Evolutionary conservation across 1,140 invertebrate genomes (phyloP).

Genomic region (Drosophila rufa): DNA sequence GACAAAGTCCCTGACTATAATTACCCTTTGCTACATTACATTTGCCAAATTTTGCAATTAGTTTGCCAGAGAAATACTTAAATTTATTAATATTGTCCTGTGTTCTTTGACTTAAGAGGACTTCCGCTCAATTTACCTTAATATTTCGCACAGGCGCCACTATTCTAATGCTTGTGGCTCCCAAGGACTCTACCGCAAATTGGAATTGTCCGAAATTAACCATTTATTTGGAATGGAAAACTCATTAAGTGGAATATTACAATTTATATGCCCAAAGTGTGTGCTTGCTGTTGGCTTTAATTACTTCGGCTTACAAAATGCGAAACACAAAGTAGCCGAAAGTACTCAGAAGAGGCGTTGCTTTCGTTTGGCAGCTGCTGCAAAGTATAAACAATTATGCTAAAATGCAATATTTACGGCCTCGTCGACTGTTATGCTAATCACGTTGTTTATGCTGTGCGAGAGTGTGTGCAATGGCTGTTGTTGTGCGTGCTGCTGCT

Average conservation of each 20-base stretch:
- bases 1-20: background rate
- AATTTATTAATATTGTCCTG: background rate
- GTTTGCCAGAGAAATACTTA: background rate
- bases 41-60: slow-evolving; percentile 1
- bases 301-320: slow-evolving; percentile 42
- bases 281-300: slow-evolving; percentile 39
- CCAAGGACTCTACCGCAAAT: slow-evolving; percentile 2
- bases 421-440: slow-evolving; percentile 77
- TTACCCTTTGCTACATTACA: background rate
- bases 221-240: slow-evolving; percentile 35
- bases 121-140: slow-evolving; percentile 5
- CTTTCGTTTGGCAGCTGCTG: slow-evolving; percentile 64
- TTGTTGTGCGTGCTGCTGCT: slow-evolving; percentile 12
- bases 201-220: slow-evolving; percentile 15
- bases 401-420: slow-evolving; percentile 82
- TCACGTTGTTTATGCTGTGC: slow-evolving; percentile 52
- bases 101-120: slow-evolving; percentile 4
- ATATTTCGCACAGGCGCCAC: slow-evolving; percentile 1
- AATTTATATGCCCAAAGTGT: slow-evolving; percentile 32
- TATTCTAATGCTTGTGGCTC: background rate
- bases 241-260: slow-evolving; percentile 37
- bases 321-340: slow-evolving; percentile 37
- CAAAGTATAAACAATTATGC: slow-evolving; percentile 80
- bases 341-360: slow-evolving; percentile 51
- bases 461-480: slow-evolving; percentile 12